Percentiles rank a stretch among this genome's conserved stretches.
These are phyloP conservation scores for Leptinotarsa lineolata DNA, from an alignment of 1,140 invertebrate genomes.

Conservation along the genomic window DNA sequence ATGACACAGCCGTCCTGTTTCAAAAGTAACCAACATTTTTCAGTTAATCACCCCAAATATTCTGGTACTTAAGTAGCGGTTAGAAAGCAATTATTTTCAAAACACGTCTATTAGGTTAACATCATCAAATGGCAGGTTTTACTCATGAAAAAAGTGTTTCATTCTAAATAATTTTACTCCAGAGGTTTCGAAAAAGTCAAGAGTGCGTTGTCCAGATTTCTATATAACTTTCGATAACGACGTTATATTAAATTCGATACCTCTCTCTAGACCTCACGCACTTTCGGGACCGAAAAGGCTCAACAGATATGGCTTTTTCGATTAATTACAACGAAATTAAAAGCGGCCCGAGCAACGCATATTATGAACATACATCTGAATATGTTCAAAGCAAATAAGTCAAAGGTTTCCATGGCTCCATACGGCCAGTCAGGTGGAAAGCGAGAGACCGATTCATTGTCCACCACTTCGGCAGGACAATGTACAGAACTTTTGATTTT, in stretches of 20 bases:
- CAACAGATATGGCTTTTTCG: conserved; percentile 27
- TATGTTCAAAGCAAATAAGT: conserved; percentile 22
- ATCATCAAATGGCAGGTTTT: no score
- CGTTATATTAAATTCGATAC: neutral
- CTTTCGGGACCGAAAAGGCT: conserved; percentile 3
- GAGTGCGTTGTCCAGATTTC: no score
- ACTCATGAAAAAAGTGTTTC: no score
- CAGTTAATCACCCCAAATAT: no score
- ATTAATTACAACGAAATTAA: conserved; percentile 30
- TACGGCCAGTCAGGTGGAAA: neutral
- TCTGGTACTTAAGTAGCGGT: no score
- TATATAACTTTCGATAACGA: no score
- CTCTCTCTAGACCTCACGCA: neutral
- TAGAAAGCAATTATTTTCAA: no score
- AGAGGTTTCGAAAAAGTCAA: no score
- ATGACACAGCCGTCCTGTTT: no score
- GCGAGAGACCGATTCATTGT: conserved; percentile 12
- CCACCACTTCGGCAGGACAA: conserved; percentile 1
- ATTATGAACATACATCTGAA: conserved; percentile 20
- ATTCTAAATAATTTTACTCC: no score
- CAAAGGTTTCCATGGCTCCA: conserved; percentile 25
- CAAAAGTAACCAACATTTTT: no score
- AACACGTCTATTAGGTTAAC: no score
- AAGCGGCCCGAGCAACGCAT: conserved; percentile 14
- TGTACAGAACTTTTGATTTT: conserved; percentile 19